Base-by-base conservation (phyloP, 2,113 vertebrate species). In the Talpa occidentalis region DNA sequence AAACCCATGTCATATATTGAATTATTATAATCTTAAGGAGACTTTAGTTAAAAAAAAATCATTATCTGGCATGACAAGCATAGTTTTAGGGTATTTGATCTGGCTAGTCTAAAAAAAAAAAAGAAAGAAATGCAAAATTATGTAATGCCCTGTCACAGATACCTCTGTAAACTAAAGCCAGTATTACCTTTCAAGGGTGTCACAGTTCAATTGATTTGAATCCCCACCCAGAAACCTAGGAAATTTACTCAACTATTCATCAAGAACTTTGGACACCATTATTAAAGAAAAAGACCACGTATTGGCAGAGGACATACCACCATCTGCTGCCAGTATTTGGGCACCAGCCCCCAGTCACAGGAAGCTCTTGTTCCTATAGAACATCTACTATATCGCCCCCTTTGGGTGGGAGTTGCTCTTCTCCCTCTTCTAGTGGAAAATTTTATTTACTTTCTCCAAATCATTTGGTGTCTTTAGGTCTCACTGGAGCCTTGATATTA, bases 211-310 rank as follows among this genome's bases (percentile, higher is more conserved):
- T 52, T 84, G 78, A 95, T 94, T 54, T 80, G 74, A 94, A 30
- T 94, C 70, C 3, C 70, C 59, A 96, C 83, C 69, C 76, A 95
- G 94, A 95, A 95, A 93, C 69, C 37, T 52, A 86, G 59, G 64
- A 93, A 85, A 95, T 94, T 87, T 89, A 91, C 79, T 70, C 86
- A 96, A 86, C 52, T 78, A 60, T 89, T 95, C 82, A 96, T 91
- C 80, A 80, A 89, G 79, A 91, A 89, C 87, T 93, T 91, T 96
- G 83, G 32, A 85, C 69, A 91, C n/a, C 66, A 66, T 84, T 95
- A 96, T 91, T 82, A 87, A 95, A 93, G 90, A 59, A 93, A 91
- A 91, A 80, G 88, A 70, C 91, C 66, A 72, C 19, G 1, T 44
- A 19, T 94, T 95, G 93, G 79, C 92, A 94, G 82, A 87, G 42